Evolutionary conservation across 2,113 vertebrate species (phyloP).

Genomic region (Corydoras maculifer): DNA sequence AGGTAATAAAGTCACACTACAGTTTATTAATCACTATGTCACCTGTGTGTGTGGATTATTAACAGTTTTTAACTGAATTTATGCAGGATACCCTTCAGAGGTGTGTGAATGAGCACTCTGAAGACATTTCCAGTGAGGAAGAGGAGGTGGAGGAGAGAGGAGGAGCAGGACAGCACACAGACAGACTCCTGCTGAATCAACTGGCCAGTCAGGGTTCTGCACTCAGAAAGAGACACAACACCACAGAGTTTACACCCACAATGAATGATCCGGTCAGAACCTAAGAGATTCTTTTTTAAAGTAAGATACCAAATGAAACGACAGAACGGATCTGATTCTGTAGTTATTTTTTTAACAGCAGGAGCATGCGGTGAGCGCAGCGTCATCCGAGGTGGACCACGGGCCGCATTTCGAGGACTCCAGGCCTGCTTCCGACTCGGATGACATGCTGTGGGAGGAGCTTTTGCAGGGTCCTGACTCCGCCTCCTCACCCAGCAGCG

Average conservation of each 20-base stretch:
- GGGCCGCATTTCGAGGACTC: conserved; percentile 71
- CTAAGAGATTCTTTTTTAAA: no score
- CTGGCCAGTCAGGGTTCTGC: conserved; percentile 60
- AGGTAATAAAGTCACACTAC: conserved; percentile 43
- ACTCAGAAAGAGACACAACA: conserved; percentile 61
- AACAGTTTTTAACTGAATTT: background rate
- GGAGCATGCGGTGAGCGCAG: conserved; percentile 39
- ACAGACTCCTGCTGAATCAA: conserved; percentile 52
- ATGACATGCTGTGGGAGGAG: conserved; percentile 93
- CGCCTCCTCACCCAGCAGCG: conserved; percentile 78
- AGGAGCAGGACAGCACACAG: conserved; percentile 52
- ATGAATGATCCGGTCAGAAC: conserved; percentile 30
- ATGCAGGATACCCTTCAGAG: conserved; percentile 59
- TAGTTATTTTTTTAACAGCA: conserved; percentile 5
- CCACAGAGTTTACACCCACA: conserved; percentile 31
- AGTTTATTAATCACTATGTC: background rate
- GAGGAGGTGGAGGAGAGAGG: conserved; percentile 65
- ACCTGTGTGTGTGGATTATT: background rate
- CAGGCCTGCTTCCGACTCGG: conserved; percentile 84
- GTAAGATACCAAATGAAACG: no score
- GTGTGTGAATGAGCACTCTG: conserved; percentile 66
- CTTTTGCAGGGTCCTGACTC: conserved; percentile 86
- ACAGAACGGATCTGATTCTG: no score
- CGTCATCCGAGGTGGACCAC: conserved; percentile 51
- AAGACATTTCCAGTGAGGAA: conserved; percentile 89